Evolutionary conservation across 2,797 vertebrate genomes (phyloP), one percentile per base, ranked within the genome.

Genomic region (Pipistrellus pygmaeus): DNA sequence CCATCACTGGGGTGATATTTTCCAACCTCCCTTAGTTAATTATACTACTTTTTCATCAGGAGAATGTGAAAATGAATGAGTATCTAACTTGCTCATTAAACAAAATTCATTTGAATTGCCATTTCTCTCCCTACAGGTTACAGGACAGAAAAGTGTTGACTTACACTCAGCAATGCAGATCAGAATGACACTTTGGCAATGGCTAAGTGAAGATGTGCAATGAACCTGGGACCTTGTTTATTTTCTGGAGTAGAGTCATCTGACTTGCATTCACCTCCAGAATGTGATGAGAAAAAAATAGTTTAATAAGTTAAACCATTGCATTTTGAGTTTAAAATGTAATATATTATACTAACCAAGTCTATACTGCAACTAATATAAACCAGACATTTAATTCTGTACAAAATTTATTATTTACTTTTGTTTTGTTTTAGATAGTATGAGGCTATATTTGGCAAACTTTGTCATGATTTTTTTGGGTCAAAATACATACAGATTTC

Each of bases 51-150:
- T 88, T 89, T 53, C 75, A 71, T 71, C 51, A 69, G 3, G 48
- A 38, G 6, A 85, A 82, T 41, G 25, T 71, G 44, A 75, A 85
- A 91, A 91, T 53, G n/a, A 92, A 71, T 69, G 75, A 55, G 51
- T 23, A 85, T 18, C 15, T 44, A 88, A 46, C 18, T 73, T 17
- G 30, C 41, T 83, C 62, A 35, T 84, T 92, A 86, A 86, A 71
- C 32, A 5, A 76, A 38, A 77, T 64, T 75, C 75, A 53, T 76
- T 86, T 90, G 20, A 78, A 69, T 73, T 78, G 41, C 5, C 11
- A 53, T 94, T 90, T 84, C 23, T 90, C 23, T 68, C 30, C 3
- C n/a, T 35, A 53, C 15, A 69, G 17, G 32, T 78, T 68, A 62
- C 13, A 92, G 57, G 27, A 30, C 3, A 23, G 30, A 66, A 90